Conservation (phyloP, 1,140 invertebrate species). For the Goniozus legneri region DNA sequence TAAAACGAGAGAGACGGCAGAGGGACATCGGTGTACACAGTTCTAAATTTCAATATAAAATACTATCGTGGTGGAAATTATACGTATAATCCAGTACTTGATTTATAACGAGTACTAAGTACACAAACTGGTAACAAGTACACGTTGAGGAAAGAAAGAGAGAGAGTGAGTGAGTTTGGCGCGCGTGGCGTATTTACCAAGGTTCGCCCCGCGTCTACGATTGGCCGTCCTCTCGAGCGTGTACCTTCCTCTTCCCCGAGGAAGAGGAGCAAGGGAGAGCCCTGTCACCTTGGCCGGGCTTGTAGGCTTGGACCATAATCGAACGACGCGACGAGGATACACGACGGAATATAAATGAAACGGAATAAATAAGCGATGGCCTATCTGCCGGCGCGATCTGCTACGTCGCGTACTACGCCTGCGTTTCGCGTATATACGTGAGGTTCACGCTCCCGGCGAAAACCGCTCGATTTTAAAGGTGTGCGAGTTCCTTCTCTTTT, state of each 20-base stretch:
- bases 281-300: conserved; percentile 2
- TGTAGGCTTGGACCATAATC: neutral
- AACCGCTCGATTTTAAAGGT: no score
- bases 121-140: neutral
- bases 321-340: conserved; percentile 1
- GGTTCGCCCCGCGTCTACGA: neutral
- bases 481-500: no score
- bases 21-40: neutral
- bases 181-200: neutral
- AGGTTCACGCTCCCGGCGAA: no score
- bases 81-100: neutral
- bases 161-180: neutral
- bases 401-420: no score
- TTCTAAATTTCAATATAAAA: neutral
- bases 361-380: conserved; percentile 6
- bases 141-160: neutral
- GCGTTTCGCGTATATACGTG: no score
- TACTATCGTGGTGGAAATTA: neutral
- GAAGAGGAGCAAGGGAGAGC: no score
- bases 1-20: neutral
- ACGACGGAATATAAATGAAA: conserved; percentile 5
- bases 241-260: no score
- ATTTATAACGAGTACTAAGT: neutral
- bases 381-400: neutral
- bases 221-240: no score